These are phyloP conservation scores for Neomorphus geoffroyi DNA, from an alignment of 2,797 vertebrate species.

Conservation along the genomic window DNA sequence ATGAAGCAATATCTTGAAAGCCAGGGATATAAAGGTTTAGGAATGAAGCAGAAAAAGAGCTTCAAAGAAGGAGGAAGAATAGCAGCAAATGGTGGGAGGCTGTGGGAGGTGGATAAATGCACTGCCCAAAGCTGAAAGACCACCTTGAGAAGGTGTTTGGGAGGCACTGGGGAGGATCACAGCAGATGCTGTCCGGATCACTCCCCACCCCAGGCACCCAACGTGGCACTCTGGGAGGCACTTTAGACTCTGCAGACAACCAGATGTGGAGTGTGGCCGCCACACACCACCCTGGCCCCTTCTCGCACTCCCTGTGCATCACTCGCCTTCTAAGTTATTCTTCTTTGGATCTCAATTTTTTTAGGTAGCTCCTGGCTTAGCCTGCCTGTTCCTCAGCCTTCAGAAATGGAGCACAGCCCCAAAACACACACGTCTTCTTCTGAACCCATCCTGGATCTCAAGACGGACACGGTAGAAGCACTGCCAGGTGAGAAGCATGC, in stretches of 20 bases:
- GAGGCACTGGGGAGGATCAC: neutral
- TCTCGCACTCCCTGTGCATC: neutral
- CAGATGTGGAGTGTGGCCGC: neutral
- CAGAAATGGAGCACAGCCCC: neutral
- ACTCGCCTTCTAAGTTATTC: neutral
- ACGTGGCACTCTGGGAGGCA: fast-evolving
- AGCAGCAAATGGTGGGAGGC: neutral
- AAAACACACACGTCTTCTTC: slow-evolving; percentile 38
- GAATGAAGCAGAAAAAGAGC: neutral
- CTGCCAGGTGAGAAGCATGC: neutral
- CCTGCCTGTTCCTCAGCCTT: neutral
- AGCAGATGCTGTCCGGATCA: neutral
- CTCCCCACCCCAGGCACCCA: neutral
- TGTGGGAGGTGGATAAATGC: neutral
- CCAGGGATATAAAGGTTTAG: neutral
- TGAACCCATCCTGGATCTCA: slow-evolving; percentile 57
- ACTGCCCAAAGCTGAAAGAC: neutral
- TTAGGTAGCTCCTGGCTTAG: slow-evolving; percentile 53
- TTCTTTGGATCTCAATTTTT: neutral
- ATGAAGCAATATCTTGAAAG: neutral
- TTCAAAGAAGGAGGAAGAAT: neutral
- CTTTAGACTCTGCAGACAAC: neutral
- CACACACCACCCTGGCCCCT: neutral
- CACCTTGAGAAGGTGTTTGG: neutral
- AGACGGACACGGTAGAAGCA: neutral